Conservation (phyloP, 2,113 vertebrate species). For the Gnathonemus echidnorhynchus region DNA sequence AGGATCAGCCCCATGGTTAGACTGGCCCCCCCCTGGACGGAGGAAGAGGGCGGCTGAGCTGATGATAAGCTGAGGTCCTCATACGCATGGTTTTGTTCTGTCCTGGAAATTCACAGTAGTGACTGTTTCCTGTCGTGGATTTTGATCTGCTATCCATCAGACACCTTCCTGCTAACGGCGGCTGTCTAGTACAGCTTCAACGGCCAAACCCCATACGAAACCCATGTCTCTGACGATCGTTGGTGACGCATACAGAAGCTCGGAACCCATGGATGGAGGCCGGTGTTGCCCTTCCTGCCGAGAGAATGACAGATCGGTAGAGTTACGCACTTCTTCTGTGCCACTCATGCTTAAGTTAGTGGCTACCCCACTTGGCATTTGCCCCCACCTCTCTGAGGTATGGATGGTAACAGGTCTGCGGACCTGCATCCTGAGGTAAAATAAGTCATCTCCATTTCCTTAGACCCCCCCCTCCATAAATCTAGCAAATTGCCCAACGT, state of each 20-base stretch:
- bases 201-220: slow-evolving; percentile 26
- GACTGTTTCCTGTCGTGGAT: not conserved
- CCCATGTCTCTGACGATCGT: slow-evolving; percentile 43
- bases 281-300: slow-evolving; percentile 37
- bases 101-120: not conserved
- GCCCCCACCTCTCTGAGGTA: not conserved
- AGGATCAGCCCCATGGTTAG: not conserved
- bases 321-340: slow-evolving; percentile 43
- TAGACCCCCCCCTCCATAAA: not conserved
- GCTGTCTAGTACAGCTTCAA: not conserved
- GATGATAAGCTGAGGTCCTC: not conserved
- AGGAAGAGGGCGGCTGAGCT: not conserved
- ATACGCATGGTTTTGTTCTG: not conserved
- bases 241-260: not conserved
- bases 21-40: not conserved
- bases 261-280: slow-evolving; percentile 52
- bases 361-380: not conserved
- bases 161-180: not conserved
- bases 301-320: slow-evolving; percentile 39
- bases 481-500: slow-evolving; percentile 4
- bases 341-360: slow-evolving; percentile 45
- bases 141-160: not conserved
- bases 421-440: not conserved
- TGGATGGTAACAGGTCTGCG: not conserved
- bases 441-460: not conserved